Percentiles rank a stretch among this genome's conserved stretches.
Conservation (phyloP, 2,113 vertebrate species). For the Ploceus nigricollis region DNA sequence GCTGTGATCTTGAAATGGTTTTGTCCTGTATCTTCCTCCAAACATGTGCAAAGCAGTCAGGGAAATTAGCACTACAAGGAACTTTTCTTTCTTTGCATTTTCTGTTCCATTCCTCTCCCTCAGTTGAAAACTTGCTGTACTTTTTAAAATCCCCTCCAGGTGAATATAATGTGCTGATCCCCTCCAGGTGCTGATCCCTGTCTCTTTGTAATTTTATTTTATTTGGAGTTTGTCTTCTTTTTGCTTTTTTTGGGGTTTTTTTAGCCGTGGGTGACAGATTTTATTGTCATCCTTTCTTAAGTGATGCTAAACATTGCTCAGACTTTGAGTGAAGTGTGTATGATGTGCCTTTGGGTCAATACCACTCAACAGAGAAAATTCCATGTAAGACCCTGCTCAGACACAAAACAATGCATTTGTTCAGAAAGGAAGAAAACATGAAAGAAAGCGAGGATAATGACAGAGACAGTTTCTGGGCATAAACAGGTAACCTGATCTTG, state of each 20-base stretch:
- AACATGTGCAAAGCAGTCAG: background rate
- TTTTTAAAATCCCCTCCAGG: background rate
- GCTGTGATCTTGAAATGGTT: conserved; percentile 32
- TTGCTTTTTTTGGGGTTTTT: background rate
- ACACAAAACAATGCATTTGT: conserved; percentile 63
- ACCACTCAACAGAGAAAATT: conserved; percentile 59
- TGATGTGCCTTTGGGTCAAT: conserved; percentile 38
- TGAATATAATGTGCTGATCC: background rate
- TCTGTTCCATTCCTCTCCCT: background rate
- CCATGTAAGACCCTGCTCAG: conserved; percentile 56
- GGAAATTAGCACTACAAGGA: conserved; percentile 6
- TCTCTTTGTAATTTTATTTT: background rate
- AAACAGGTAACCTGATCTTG: conserved; percentile 73
- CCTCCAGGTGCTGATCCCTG: background rate
- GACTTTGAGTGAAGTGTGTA: background rate
- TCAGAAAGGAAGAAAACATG: conserved; percentile 53
- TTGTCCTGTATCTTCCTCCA: conserved; percentile 8
- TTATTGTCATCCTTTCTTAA: conserved; percentile 7
- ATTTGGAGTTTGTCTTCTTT: background rate
- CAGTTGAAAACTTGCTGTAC: background rate
- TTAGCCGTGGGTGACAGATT: background rate
- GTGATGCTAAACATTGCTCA: conserved; percentile 15
- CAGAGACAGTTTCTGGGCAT: conserved; percentile 69
- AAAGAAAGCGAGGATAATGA: conserved; percentile 58
- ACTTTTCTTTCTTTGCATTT: background rate